A percentile compares a stretch with the other conserved stretches of the same genome.
Evolutionary conservation across 2,888 invertebrate genomes (phyloP).

Genomic region (Lapara coniferarum): DNA sequence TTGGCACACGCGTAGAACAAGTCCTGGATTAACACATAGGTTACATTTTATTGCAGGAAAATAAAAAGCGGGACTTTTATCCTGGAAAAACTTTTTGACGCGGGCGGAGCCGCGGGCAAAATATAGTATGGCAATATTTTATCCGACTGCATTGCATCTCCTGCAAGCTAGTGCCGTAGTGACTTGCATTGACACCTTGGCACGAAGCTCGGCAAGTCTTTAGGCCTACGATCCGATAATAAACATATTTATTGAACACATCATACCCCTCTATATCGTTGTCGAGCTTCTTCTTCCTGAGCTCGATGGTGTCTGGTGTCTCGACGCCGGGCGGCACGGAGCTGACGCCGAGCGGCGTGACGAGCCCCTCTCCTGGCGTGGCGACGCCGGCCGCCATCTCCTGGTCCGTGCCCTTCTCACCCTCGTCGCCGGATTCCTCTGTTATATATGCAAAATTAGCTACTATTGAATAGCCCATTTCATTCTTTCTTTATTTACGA

Average conservation of each 20-base stretch:
- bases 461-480: not conserved
- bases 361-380: conserved; percentile 96
- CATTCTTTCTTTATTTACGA: not conserved
- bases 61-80: no score
- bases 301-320: conserved; percentile 99
- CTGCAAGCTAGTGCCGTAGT: no score
- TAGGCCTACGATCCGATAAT: no score
- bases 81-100: no score
- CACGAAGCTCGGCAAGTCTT: no score
- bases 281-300: conserved; percentile 98
- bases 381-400: conserved; percentile 90
- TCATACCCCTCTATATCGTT: conserved; percentile 96
- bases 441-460: conserved; percentile 25
- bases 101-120: no score
- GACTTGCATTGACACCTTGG: no score
- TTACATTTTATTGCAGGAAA: no score
- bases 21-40: no score
- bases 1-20: no score
- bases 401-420: conserved; percentile 53
- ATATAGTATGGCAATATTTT: no score
- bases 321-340: conserved; percentile 97
- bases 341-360: conserved; percentile 97
- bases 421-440: conserved; percentile 68
- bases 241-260: not conserved
- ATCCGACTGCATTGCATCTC: no score